phyloP scores from a whole-genome alignment of 2,888 invertebrate genomes.

The Blastobasis lacticolella region DNA sequence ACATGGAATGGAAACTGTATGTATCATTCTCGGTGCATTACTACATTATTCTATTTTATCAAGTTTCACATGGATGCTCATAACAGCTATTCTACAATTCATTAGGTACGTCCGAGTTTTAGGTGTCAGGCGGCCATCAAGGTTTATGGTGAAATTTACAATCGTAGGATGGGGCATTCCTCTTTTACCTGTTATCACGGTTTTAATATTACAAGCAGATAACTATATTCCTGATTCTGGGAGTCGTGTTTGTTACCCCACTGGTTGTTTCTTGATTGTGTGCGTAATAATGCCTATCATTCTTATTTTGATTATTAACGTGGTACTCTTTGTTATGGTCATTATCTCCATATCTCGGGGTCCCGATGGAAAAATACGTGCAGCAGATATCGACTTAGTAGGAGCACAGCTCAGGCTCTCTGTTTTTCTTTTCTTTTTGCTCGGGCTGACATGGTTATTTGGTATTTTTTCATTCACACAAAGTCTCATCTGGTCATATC shows the following conservation, averaged over 20 bases:
- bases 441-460: constrained; percentile 77
- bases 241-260: constrained; percentile 68
- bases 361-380: constrained; percentile 64
- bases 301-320: constrained; percentile 66
- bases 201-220: constrained; percentile 55
- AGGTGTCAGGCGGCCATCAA: constrained; percentile 70
- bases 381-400: constrained; percentile 47
- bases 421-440: constrained; percentile 73
- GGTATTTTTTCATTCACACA: constrained; percentile 70
- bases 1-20: constrained; percentile 41
- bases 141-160: constrained; percentile 77
- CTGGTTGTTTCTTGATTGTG: constrained; percentile 58
- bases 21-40: constrained; percentile 75
- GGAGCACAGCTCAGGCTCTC: constrained; percentile 71
- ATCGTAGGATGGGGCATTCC: constrained; percentile 79
- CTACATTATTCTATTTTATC: constrained; percentile 80
- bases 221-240: constrained; percentile 52
- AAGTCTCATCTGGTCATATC: constrained; percentile 71
- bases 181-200: constrained; percentile 62
- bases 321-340: constrained; percentile 69
- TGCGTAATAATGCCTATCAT: constrained; percentile 71
- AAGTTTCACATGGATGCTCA: constrained; percentile 82
- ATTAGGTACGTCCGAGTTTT: constrained; percentile 79
- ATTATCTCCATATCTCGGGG: constrained; percentile 67
- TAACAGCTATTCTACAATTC: constrained; percentile 80